These are phyloP conservation scores for Caiman crocodilus DNA, from an alignment of 2,797 vertebrate genomes.

Conservation along the genomic window DNA sequence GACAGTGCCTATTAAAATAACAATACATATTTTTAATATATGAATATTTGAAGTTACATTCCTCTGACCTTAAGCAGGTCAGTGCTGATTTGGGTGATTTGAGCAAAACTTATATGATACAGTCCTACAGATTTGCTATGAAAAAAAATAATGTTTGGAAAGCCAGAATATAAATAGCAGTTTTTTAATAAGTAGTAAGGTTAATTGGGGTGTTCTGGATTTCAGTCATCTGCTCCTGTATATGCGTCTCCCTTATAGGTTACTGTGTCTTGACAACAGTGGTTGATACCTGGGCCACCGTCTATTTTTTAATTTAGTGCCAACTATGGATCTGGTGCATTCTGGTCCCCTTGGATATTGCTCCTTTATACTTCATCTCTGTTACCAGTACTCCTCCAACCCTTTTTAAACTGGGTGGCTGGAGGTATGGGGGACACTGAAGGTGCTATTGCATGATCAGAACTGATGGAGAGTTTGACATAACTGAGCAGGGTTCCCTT, in stretches of 20 bases:
- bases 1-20: conserved; percentile 83
- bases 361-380: not conserved
- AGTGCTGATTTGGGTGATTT: conserved; percentile 71
- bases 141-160: conserved; percentile 60
- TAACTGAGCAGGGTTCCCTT: not conserved
- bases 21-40: conserved; percentile 80
- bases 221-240: conserved; percentile 66
- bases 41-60: conserved; percentile 79
- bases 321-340: not conserved
- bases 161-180: conserved; percentile 74
- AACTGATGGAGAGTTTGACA: not conserved
- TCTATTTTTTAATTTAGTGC: conserved; percentile 41
- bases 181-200: conserved; percentile 78
- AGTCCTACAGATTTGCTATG: conserved; percentile 61
- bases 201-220: conserved; percentile 78
- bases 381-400: conserved; percentile 13
- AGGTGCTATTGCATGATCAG: not conserved
- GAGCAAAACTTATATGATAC: conserved; percentile 51
- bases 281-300: conserved; percentile 38
- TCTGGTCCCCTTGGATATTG: not conserved
- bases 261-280: conserved; percentile 64
- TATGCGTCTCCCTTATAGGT: conserved; percentile 72
- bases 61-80: conserved; percentile 72
- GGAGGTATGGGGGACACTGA: not conserved
- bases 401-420: conserved; percentile 4